A percentile compares a stretch with the other conserved stretches of the same genome.
phyloP scores from a whole-genome alignment of 2,113 vertebrate species.

The Lophotis ruficrista region DNA sequence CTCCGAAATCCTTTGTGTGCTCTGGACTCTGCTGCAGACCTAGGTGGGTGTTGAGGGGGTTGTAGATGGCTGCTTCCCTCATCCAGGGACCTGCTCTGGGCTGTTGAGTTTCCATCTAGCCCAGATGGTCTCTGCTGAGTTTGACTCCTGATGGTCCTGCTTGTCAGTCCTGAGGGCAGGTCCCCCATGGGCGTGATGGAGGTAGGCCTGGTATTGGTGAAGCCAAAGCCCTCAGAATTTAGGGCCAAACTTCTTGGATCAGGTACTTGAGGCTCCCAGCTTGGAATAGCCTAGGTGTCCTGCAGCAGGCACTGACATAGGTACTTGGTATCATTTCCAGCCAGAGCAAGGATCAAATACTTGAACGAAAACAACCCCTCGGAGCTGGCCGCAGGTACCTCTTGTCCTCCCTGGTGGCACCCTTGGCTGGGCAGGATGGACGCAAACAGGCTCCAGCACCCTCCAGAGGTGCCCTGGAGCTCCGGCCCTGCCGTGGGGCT shows the following conservation, averaged over 20 bases:
- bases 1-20: background rate
- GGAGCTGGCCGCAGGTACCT: background rate
- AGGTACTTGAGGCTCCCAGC: background rate
- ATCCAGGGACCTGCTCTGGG: background rate
- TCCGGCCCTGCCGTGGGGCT: background rate
- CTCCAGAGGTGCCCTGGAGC: background rate
- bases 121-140: background rate
- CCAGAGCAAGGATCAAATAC: background rate
- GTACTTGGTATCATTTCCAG: background rate
- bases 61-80: background rate
- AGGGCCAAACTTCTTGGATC: background rate
- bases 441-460: background rate
- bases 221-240: background rate
- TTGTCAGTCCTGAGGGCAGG: background rate
- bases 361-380: background rate
- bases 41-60: rapidly evolving
- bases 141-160: background rate
- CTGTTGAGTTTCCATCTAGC: background rate
- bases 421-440: background rate
- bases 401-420: background rate
- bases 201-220: background rate
- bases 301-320: background rate
- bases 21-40: background rate
- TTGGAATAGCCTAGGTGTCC: background rate
- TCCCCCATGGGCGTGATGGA: rapidly evolving